Evolutionary conservation across 2,888 invertebrate genomes (phyloP), one percentile per base, ranked within the genome.

Genomic region (Dasysyrphus tricinctus): DNA sequence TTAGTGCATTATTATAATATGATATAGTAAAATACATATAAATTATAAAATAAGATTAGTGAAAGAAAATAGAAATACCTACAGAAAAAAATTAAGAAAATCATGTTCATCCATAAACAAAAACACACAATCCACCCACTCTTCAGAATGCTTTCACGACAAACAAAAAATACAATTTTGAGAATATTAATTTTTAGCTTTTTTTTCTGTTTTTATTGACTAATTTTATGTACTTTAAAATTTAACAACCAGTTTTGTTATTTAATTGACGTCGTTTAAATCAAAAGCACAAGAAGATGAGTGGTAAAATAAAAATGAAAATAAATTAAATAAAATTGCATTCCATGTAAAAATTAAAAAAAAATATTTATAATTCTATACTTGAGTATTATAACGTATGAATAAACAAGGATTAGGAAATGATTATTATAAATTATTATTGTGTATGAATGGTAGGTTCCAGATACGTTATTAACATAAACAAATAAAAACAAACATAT

Each of bases 311-410:
- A 65, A 70, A 77, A 88, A 85, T 54, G 88, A 88, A 88, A 70
- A 49, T 78, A 67, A 47, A 49, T 72, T 70, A 69, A 75, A 70
- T 54, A 24, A 85, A 88, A 90, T 89, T 90, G 92, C 92, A 92
- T 92, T 92, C 92, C 92, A 92, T 92, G 91, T 91, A 91, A 90
- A 92, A 89, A 89, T 89, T 65, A 72, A 78, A 78, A 63, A 75
- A 65, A 56, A 76, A 59, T 74, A 78, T 67, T 86, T 88, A 76
- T 86, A 72, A 82, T 82, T 56, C 78, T 86, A 67, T 86, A 86
- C 70, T 75, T 79, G 9, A 74, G 75, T 75, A 82, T 79, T 75
- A 86, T 72, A 77, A 80, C 73, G 47, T 61, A 65, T 78, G 69
- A 84, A 88, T 81, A 67, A 78, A 72, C 39, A 44, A 72, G 59